Percentiles rank a stretch among this genome's conserved stretches.
Conservation (phyloP, 2,113 vertebrate genomes). For the Melospiza melodia region DNA sequence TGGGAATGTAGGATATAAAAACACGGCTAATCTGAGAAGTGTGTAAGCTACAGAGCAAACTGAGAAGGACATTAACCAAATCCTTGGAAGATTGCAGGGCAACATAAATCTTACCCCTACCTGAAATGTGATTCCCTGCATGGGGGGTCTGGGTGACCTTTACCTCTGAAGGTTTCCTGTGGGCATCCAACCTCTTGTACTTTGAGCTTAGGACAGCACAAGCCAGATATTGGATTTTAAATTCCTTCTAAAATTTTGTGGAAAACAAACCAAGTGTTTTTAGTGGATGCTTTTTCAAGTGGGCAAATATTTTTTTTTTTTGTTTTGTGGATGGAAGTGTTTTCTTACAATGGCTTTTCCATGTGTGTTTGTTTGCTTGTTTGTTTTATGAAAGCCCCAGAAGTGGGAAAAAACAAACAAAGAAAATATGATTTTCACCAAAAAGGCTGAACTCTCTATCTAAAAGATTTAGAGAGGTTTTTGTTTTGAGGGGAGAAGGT, state of each 20-base stretch:
- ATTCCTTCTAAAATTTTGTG: neutral
- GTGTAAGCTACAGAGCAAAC: neutral
- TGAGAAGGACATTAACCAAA: neutral
- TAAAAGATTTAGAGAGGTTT: neutral
- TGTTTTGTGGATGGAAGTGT: neutral
- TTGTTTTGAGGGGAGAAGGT: fast-evolving
- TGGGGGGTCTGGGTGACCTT: conserved; percentile 19
- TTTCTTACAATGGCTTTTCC: neutral
- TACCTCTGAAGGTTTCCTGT: conserved; percentile 2
- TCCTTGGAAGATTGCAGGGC: neutral
- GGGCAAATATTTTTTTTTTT: neutral
- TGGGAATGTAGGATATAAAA: neutral
- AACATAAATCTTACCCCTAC: neutral
- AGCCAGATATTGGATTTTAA: neutral
- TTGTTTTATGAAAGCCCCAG: neutral
- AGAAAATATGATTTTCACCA: fast-evolving
- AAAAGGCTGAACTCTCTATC: neutral
- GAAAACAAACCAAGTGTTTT: neutral
- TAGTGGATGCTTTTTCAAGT: neutral
- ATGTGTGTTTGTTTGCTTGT: neutral
- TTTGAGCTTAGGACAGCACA: neutral
- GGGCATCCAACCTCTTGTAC: neutral
- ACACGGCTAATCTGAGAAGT: fast-evolving
- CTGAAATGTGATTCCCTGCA: conserved; percentile 24
- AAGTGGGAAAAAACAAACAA: neutral